Conservation (phyloP, 2,113 vertebrate genomes). For the Gobiocypris rarus region DNA sequence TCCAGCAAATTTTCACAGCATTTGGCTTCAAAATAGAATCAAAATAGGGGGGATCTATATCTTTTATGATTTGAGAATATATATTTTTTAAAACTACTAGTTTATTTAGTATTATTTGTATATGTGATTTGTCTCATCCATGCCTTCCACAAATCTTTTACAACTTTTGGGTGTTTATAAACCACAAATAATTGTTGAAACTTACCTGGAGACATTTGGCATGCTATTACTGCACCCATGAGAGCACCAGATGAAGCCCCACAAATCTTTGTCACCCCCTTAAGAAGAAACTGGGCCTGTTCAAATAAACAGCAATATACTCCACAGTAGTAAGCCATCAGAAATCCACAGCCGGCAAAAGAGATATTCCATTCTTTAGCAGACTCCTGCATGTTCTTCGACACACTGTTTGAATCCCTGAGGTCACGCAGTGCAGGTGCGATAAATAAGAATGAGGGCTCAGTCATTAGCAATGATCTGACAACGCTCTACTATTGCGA, state of each 20-base stretch:
- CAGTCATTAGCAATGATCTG: conserved; percentile 15
- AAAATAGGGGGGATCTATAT: too few species aligned
- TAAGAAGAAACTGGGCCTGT: conserved; percentile 76
- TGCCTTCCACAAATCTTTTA: background rate
- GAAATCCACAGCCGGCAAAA: conserved; percentile 86
- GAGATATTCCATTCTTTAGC: conserved; percentile 82
- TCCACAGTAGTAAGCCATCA: conserved; percentile 84
- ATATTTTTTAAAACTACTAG: too few species aligned
- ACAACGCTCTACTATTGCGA: background rate
- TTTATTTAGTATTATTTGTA: background rate
- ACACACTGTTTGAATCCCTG: background rate
- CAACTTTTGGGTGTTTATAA: background rate
- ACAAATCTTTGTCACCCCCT: conserved; percentile 73
- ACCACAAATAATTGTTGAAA: background rate
- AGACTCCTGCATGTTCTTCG: conserved; percentile 70
- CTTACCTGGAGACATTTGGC: conserved; percentile 79
- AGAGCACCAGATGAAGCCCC: conserved; percentile 83
- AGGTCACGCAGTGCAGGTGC: background rate
- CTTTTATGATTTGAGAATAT: too few species aligned
- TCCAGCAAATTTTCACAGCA: conserved; percentile 65
- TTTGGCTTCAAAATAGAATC: conserved; percentile 63
- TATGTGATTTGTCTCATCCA: background rate
- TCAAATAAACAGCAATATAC: conserved; percentile 80
- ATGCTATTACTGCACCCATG: conserved; percentile 68
- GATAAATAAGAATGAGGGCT: background rate